phyloP scores from a whole-genome alignment of 1,140 invertebrate species.

The Aphidius ervi region DNA sequence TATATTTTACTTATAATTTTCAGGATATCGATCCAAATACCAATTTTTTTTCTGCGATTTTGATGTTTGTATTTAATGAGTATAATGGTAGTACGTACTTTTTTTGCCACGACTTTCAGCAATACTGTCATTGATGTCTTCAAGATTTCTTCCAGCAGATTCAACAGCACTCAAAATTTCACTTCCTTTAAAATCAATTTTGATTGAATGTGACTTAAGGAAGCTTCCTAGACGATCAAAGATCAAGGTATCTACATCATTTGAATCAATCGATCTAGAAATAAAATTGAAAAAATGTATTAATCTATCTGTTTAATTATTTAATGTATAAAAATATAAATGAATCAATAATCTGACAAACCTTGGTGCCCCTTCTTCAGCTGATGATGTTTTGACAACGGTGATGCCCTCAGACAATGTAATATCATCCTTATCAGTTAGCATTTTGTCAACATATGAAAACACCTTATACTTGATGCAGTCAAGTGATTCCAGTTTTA shows the following conservation, averaged over 20 bases:
- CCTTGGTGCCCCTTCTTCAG: conserved; percentile 70
- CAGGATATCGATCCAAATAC: too few species aligned
- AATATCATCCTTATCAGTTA: conserved; percentile 71
- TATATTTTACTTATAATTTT: too few species aligned
- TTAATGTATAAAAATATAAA: not conserved
- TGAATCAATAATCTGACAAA: conserved; percentile 40
- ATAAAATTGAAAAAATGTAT: conserved; percentile 8
- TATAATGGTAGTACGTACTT: conserved; percentile 48
- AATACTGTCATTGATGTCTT: conserved; percentile 64
- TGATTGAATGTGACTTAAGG: conserved; percentile 71
- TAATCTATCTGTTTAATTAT: not conserved
- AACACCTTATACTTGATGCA: conserved; percentile 82
- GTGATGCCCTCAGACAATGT: conserved; percentile 75
- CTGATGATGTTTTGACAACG: conserved; percentile 68
- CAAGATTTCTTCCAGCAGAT: conserved; percentile 70
- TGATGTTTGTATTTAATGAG: not conserved
- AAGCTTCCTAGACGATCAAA: conserved; percentile 67
- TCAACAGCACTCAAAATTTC: conserved; percentile 76
- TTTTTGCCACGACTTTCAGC: conserved; percentile 73
- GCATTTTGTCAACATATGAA: conserved; percentile 76
- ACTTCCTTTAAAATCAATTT: conserved; percentile 77
- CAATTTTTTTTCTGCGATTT: too few species aligned
- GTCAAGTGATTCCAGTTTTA: conserved; percentile 73
- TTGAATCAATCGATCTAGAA: conserved; percentile 54
- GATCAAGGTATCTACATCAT: conserved; percentile 62